Evolutionary conservation across 1,140 invertebrate genomes (phyloP).

Genomic region (Megathymus violae): DNA sequence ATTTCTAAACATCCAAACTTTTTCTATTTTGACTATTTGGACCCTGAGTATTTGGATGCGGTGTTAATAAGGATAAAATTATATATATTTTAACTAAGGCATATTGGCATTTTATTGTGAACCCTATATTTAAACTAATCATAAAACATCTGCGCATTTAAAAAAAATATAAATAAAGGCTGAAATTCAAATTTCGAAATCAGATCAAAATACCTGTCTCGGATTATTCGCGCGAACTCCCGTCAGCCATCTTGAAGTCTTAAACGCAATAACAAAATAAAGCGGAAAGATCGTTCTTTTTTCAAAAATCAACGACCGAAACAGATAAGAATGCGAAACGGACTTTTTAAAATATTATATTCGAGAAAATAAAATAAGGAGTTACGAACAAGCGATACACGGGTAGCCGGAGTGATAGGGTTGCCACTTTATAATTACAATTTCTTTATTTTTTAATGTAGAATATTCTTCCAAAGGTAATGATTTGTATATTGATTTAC

Average conservation of each 20-base stretch:
- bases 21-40: too few relatives aligned
- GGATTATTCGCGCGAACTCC: constrained; percentile 19
- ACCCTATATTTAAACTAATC: neutral
- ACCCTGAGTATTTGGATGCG: too few relatives aligned
- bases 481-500: too few relatives aligned
- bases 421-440: constrained; percentile 31
- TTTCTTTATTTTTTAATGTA: too few relatives aligned
- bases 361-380: constrained; percentile 53
- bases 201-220: constrained; percentile 28
- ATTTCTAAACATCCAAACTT: too few relatives aligned
- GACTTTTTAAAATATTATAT: constrained; percentile 59
- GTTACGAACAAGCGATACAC: constrained; percentile 49
- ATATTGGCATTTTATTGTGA: too few relatives aligned
- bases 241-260: constrained; percentile 36
- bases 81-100: too few relatives aligned
- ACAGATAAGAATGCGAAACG: constrained; percentile 61
- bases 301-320: constrained; percentile 45
- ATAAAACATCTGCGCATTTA: neutral
- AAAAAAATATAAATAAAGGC: constrained; percentile 7
- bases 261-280: constrained; percentile 35
- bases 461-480: too few relatives aligned
- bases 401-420: constrained; percentile 53
- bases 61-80: too few relatives aligned
- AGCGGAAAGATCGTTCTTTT: constrained; percentile 30
- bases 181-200: constrained; percentile 29